Evolutionary conservation across 1,140 invertebrate species (phyloP).

Genomic region (Bombus polaris): DNA sequence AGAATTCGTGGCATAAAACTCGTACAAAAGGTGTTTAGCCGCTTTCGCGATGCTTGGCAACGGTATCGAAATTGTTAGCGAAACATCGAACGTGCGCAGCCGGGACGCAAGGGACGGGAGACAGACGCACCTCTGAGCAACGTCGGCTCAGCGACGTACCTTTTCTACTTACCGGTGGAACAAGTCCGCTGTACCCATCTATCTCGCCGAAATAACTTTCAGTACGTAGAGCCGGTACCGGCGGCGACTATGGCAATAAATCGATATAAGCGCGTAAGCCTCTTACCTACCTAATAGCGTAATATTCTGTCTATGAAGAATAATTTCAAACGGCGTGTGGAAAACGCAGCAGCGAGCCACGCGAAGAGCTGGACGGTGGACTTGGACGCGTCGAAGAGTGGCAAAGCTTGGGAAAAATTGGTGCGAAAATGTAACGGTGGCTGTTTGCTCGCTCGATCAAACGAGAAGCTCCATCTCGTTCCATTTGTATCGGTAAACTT

Average conservation of each 20-base stretch:
- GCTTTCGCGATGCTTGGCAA: not conserved
- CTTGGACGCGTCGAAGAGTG: not conserved
- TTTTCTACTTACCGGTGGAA: not conserved
- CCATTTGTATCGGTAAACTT: slow-evolving; percentile 16
- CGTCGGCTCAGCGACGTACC: slow-evolving; percentile 25
- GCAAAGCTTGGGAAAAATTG: not conserved
- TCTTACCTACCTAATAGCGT: slow-evolving; percentile 40
- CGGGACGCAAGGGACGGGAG: no score
- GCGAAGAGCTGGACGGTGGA: not conserved
- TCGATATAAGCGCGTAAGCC: slow-evolving; percentile 54
- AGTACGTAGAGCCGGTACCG: not conserved
- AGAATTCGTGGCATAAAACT: no score
- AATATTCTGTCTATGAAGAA: slow-evolving; percentile 47
- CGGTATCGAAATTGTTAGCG: not conserved
- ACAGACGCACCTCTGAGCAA: not conserved
- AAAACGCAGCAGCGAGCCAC: not conserved
- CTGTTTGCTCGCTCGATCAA: not conserved
- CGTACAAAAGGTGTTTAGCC: no score
- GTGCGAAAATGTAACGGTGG: no score
- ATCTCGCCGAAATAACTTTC: slow-evolving; percentile 38
- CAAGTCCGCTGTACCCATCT: not conserved
- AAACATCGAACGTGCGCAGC: not conserved
- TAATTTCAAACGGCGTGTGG: slow-evolving; percentile 23
- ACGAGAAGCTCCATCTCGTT: not conserved
- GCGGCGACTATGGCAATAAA: slow-evolving; percentile 38